Conservation (phyloP, 2,888 invertebrate genomes). For the Hypercompe scribonia region DNA sequence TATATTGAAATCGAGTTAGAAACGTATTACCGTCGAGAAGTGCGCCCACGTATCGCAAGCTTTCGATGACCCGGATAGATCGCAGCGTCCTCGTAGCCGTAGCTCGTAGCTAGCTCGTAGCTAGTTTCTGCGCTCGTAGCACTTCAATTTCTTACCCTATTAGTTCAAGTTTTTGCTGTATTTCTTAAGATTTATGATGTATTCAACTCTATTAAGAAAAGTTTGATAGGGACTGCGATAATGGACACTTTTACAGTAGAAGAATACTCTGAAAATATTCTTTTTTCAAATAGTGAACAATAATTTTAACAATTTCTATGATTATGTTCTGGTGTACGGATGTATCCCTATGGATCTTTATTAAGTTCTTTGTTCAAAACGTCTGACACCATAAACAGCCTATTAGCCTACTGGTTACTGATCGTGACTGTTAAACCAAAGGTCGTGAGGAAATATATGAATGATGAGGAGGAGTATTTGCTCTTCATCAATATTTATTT, state of each 20-base stretch:
- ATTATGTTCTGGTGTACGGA: background rate
- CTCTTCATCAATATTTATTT: background rate
- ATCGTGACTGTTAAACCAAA: background rate
- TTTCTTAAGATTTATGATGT: constrained; percentile 38
- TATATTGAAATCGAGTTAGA: constrained; percentile 66
- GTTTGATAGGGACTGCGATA: background rate
- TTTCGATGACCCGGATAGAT: constrained; percentile 56
- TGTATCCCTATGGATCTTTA: no score
- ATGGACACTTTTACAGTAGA: background rate
- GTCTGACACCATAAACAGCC: background rate
- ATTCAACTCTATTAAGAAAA: background rate
- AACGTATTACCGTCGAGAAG: constrained; percentile 53
- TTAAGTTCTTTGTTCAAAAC: background rate
- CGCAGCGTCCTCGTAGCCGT: constrained; percentile 55
- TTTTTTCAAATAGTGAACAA: background rate
- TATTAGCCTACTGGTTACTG: background rate
- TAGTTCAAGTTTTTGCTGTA: constrained; percentile 56
- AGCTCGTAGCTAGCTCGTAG: constrained; percentile 60
- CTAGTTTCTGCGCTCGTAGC: constrained; percentile 62
- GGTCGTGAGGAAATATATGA: no score
- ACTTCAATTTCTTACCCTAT: constrained; percentile 69
- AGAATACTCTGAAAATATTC: background rate
- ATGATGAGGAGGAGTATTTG: no score
- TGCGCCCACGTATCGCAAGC: constrained; percentile 41
- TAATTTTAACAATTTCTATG: background rate